phyloP scores from a whole-genome alignment of 2,888 invertebrate species.

The Andrena haemorrhoa region DNA sequence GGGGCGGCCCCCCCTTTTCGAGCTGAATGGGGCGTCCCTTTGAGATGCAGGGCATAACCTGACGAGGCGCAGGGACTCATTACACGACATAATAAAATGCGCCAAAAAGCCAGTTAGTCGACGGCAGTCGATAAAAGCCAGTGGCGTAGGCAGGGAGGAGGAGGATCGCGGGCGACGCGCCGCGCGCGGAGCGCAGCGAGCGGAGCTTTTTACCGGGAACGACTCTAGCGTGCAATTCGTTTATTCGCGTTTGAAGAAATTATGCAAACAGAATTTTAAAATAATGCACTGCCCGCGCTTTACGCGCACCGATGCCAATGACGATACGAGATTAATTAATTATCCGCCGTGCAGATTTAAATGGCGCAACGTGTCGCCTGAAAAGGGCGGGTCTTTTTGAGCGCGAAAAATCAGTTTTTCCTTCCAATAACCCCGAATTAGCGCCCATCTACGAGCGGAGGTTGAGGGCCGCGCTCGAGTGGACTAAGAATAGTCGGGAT shows the following conservation, averaged over 20 bases:
- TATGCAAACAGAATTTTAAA: conserved; percentile 72
- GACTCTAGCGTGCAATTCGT: conserved; percentile 68
- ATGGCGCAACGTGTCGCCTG: conserved; percentile 33
- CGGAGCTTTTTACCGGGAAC: conserved; percentile 59
- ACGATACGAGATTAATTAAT: conserved; percentile 64
- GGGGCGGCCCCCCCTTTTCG: conserved; percentile 49
- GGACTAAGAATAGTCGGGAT: background rate
- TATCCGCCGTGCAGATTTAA: conserved; percentile 58
- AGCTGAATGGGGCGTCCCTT: conserved; percentile 69
- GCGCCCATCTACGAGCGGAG: conserved; percentile 35
- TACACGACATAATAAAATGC: conserved; percentile 80
- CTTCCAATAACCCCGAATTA: conserved; percentile 56
- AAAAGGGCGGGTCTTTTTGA: conserved; percentile 36
- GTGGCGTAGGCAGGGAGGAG: conserved; percentile 48
- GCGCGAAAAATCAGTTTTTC: conserved; percentile 52
- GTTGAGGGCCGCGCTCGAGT: background rate
- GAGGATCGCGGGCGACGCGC: background rate
- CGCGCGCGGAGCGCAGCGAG: background rate
- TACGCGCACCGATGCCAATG: conserved; percentile 61
- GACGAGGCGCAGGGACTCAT: conserved; percentile 75
- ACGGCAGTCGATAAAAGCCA: conserved; percentile 70
- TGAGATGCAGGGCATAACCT: conserved; percentile 74
- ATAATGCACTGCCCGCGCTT: conserved; percentile 58
- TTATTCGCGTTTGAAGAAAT: conserved; percentile 70
- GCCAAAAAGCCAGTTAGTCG: conserved; percentile 78